A percentile compares a stretch with the other conserved stretches of the same genome.
Conservation (phyloP, 1,140 invertebrate species). For the Pomacea maculata region DNA sequence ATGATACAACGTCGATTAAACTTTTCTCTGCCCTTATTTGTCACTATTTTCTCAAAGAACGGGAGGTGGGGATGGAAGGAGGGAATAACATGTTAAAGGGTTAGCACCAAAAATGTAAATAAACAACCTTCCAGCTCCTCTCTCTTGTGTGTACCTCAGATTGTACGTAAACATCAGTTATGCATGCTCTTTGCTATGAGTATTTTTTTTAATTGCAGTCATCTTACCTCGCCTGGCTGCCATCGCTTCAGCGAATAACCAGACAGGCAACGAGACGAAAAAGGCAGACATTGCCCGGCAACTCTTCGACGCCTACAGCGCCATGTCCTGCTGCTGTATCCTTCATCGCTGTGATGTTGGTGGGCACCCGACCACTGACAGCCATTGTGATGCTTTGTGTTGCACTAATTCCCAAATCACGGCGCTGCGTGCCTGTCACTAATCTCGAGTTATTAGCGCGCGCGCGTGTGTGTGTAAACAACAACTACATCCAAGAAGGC, state of each 20-base stretch:
- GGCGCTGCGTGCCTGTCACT: no score
- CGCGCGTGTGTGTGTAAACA: no score
- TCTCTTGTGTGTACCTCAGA: no score
- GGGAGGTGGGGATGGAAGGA: neutral
- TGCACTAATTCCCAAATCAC: no score
- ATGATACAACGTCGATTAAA: no score
- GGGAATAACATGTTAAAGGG: neutral
- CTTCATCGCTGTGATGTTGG: conserved; percentile 36
- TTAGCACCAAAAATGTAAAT: neutral
- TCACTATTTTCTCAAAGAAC: neutral
- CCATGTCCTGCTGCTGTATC: conserved; percentile 73
- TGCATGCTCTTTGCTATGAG: no score
- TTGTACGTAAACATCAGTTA: neutral
- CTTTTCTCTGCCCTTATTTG: no score
- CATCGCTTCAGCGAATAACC: conserved; percentile 70
- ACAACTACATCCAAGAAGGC: no score
- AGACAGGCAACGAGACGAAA: conserved; percentile 68
- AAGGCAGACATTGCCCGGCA: conserved; percentile 72
- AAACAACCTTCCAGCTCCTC: neutral
- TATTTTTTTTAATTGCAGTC: conserved; percentile 64
- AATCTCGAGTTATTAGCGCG: no score
- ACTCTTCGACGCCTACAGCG: conserved; percentile 75
- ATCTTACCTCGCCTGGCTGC: conserved; percentile 73
- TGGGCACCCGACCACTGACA: neutral
- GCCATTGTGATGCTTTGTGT: no score